Conservation (phyloP, 2,888 invertebrate species). For the Dromius quadrimaculatus region DNA sequence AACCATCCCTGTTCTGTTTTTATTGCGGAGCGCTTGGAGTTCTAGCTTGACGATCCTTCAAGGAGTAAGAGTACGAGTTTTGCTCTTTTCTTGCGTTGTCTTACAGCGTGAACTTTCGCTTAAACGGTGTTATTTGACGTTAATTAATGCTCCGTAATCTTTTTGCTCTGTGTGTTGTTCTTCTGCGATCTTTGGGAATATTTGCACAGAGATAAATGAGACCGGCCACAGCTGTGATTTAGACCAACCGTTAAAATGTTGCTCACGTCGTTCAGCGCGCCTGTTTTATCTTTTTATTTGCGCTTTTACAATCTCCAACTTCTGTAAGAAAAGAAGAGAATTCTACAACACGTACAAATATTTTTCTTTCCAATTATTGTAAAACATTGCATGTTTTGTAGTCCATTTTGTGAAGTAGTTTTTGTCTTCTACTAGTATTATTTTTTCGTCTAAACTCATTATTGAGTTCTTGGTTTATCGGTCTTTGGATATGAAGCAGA, state of each 20-base stretch:
- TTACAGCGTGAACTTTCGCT: constrained; percentile 34
- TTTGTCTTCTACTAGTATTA: too few species aligned
- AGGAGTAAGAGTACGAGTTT: background rate
- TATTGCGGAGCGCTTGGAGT: constrained; percentile 18
- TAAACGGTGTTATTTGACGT: constrained; percentile 32
- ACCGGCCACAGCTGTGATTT: constrained; percentile 26
- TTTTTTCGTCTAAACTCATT: too few species aligned
- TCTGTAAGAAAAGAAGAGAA: too few species aligned
- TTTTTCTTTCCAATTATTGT: too few species aligned
- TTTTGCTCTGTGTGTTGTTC: constrained; percentile 33
- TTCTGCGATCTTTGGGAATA: constrained; percentile 32
- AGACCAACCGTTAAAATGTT: constrained; percentile 19
- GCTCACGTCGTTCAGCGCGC: background rate
- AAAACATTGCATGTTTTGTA: too few species aligned
- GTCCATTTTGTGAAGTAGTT: too few species aligned
- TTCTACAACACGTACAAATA: too few species aligned
- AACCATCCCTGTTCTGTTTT: constrained; percentile 46
- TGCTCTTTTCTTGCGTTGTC: background rate
- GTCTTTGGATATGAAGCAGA: too few species aligned
- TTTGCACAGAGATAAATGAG: constrained; percentile 25
- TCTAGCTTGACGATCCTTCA: background rate
- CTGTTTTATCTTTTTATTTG: constrained; percentile 4
- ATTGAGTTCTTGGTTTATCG: too few species aligned
- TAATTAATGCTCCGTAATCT: constrained; percentile 34
- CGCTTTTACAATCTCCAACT: too few species aligned